These are phyloP conservation scores for Trematomus bernacchii DNA, from an alignment of 2,797 vertebrate genomes.

Conservation along the genomic window DNA sequence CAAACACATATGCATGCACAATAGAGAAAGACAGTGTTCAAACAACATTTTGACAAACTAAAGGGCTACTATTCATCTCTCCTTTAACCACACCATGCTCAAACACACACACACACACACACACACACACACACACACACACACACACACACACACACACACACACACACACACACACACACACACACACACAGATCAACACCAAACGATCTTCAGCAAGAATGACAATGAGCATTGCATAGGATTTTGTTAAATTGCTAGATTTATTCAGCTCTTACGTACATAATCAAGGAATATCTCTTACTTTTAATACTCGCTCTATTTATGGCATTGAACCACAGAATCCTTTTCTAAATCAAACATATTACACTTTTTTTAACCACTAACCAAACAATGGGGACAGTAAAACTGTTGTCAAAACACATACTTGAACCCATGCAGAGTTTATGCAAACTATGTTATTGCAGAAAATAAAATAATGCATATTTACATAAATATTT, in stretches of 20 bases:
- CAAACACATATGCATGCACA: conserved; percentile 15
- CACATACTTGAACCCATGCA: background rate
- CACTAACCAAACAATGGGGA: background rate
- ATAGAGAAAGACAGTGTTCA: conserved; percentile 35
- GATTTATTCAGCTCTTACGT: conserved; percentile 58
- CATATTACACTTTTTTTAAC: background rate
- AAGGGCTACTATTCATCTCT: background rate
- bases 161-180: background rate
- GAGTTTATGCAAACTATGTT: conserved; percentile 20
- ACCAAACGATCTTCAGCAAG: conserved; percentile 2
- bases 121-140: too few species aligned
- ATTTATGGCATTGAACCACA: background rate
- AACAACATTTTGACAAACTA: conserved; percentile 7
- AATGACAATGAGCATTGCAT: conserved; percentile 20
- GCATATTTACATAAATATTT: conserved; percentile 19
- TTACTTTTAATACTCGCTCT: background rate
- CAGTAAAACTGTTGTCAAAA: conserved; percentile 15
- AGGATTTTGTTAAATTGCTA: conserved; percentile 32
- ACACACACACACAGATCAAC: background rate
- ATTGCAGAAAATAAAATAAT: conserved; percentile 35
- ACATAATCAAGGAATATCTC: conserved; percentile 20
- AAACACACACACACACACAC: too few species aligned
- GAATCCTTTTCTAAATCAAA: background rate
- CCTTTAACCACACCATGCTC: background rate
- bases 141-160: background rate